Evolutionary conservation across 2,797 vertebrate species (phyloP).

Genomic region (Lithobates pipiens): DNA sequence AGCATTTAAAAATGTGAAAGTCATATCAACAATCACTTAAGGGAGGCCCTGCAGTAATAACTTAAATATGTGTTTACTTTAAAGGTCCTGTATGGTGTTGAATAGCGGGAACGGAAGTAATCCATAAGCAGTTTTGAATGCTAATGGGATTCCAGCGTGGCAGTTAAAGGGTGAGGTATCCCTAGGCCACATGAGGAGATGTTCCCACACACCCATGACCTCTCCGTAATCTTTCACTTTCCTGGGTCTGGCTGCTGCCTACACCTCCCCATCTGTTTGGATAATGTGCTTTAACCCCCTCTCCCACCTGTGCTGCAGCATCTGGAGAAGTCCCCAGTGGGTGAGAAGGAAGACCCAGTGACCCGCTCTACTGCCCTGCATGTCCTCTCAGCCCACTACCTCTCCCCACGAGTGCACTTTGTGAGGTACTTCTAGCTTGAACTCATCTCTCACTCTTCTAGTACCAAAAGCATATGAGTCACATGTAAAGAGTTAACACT

Average conservation of each 20-base stretch:
- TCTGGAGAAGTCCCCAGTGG: conserved; percentile 46
- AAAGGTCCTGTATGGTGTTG: neutral
- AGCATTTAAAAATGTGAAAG: too few species aligned
- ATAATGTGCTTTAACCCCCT: conserved; percentile 37
- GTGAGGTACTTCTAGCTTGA: neutral
- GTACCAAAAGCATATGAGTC: neutral
- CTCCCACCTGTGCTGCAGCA: conserved; percentile 50
- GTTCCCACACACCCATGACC: conserved; percentile 50
- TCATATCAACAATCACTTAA: too few species aligned
- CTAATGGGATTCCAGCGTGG: neutral
- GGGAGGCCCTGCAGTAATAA: too few species aligned
- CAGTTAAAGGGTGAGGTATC: conserved; percentile 34
- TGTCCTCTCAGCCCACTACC: conserved; percentile 20
- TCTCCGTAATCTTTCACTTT: conserved; percentile 12
- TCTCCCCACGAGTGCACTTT: neutral
- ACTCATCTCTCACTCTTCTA: neutral
- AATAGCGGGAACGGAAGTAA: neutral
- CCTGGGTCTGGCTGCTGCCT: conserved; percentile 48
- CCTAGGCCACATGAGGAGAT: neutral
- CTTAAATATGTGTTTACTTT: neutral
- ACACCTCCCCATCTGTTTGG: conserved; percentile 56
- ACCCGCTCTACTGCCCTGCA: neutral
- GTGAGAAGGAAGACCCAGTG: conserved; percentile 38
- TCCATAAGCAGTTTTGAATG: neutral
- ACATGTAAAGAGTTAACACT: neutral